A percentile compares a stretch with the other conserved stretches of the same genome.
Evolutionary conservation across 2,797 vertebrate genomes (phyloP).

Genomic region (Trichosurus vulpecula): DNA sequence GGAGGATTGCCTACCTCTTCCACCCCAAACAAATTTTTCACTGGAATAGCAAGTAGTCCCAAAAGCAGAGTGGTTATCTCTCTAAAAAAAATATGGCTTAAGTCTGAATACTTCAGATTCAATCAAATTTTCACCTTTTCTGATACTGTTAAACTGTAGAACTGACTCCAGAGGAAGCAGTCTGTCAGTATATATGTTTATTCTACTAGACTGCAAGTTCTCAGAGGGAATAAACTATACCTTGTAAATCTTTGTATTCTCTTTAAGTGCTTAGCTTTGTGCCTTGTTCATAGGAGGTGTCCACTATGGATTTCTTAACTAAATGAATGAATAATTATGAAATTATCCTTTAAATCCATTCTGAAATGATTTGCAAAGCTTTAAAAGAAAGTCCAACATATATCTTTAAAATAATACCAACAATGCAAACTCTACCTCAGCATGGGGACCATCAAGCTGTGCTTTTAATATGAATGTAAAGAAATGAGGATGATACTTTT

Average conservation of each 20-base stretch:
- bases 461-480: neutral
- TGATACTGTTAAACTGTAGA: neutral
- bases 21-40: slow-evolving; percentile 25
- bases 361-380: neutral
- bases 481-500: neutral
- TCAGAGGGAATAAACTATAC: neutral
- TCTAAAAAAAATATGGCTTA: neutral
- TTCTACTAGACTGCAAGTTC: neutral
- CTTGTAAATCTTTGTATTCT: neutral
- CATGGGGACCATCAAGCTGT: neutral
- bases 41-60: neutral
- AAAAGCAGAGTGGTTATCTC: neutral
- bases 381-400: neutral
- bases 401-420: neutral
- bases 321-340: slow-evolving; percentile 4
- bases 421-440: neutral
- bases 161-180: neutral
- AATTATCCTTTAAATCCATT: neutral
- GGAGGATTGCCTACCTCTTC: neutral
- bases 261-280: neutral
- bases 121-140: neutral
- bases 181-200: neutral
- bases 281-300: neutral
- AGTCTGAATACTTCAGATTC: neutral
- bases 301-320: neutral